These are phyloP conservation scores for Coremacera marginata DNA, from an alignment of 2,888 invertebrate species.

Conservation along the genomic window DNA sequence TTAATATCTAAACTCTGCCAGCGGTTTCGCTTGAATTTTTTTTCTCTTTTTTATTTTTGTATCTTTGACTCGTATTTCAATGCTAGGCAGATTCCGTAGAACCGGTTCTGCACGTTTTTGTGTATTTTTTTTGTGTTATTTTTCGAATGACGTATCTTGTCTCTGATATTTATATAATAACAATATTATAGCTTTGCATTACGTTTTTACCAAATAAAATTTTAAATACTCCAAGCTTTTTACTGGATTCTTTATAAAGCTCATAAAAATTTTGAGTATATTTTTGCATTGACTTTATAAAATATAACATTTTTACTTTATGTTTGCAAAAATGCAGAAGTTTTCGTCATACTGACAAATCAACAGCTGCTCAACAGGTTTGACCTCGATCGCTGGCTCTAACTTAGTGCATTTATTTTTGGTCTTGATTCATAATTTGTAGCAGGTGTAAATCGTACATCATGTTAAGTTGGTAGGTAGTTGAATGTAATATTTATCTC, in stretches of 20 bases:
- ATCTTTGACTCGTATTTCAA: background rate
- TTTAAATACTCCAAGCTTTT: no score
- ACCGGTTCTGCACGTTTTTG: slow-evolving; percentile 1
- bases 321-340: background rate
- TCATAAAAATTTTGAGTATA: background rate
- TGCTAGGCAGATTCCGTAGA: background rate
- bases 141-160: background rate
- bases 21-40: background rate
- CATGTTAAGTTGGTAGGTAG: no score
- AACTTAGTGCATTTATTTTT: background rate
- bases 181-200: no score
- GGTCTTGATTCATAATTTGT: background rate
- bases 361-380: slow-evolving; percentile 12
- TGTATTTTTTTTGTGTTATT: background rate
- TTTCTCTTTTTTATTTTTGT: background rate
- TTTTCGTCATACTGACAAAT: background rate
- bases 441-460: background rate
- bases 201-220: no score
- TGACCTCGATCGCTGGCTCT: background rate
- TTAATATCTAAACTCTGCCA: background rate
- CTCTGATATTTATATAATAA: no score
- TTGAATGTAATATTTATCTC: no score
- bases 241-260: no score
- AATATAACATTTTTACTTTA: background rate
- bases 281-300: background rate